Base-by-base conservation (phyloP, 2,888 invertebrate species). In the Synanthedon tipuliformis region DNA sequence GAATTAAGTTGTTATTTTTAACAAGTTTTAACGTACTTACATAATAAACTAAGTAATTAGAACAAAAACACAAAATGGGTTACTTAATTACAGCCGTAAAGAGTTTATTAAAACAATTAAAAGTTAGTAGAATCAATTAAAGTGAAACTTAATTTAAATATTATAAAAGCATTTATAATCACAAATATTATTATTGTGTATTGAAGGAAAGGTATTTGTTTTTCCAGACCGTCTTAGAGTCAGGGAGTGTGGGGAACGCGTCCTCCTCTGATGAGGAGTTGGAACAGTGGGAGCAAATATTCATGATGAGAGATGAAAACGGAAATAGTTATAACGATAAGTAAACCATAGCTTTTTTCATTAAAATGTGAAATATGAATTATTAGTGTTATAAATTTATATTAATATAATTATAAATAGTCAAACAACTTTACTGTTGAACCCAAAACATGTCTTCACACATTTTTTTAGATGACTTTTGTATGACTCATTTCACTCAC, bases 271-370 rank as follows among this genome's bases (percentile, higher is more conserved):
- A 92, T 76, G 92, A 93, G 71, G 93, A 93, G 68, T 85, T 91
- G 72, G 93, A 93, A 70, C 88, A 93, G 77, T 93, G 93, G 92
- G 92, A 92, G 71, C 92, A 93, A 75, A 91, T 92, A 69, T 93
- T 92, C 87, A 92, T 92, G 90, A 88, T 92, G 81, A 89, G 91
- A 71, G 89, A 89, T 69, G 92, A 92, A 65, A 88, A 89, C 59
- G 91, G 91, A 69, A 90, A 90, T 67, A 89, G 89, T 65, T 89
- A 89, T 59, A 79, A 88, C 73, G 89, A 89, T 71, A 89, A 88
- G 89, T 89, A 65, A 76, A 5, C 45, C 34, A 10, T 34, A 34
- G 10, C 7, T 10, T 10, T 8, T 34, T 34, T 34, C 1, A 34
- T 34, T 34, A 34, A 45, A 45, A n/a, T 41, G 13, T 41, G 45